Evolutionary conservation across 2,797 vertebrate genomes (phyloP).

Genomic region (Sebastes cheni): DNA sequence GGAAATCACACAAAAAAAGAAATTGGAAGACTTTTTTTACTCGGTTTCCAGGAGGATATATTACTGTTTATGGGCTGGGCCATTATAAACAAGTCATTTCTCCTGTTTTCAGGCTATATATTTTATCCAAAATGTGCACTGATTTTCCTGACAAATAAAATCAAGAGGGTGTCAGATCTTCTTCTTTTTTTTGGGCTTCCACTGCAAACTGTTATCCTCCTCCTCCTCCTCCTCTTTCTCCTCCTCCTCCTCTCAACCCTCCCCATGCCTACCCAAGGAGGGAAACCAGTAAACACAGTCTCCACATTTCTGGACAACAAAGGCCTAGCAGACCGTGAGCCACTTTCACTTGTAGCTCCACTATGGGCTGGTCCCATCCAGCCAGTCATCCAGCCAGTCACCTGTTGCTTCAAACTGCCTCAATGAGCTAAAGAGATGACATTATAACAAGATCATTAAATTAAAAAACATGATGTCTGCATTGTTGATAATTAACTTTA

Average conservation of each 20-base stretch:
- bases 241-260: not conserved
- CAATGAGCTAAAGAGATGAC: not conserved
- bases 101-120: not conserved
- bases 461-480: not conserved
- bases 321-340: constrained; percentile 52
- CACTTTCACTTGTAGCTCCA: constrained; percentile 62
- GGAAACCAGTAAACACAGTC: constrained; percentile 59
- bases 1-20: no score
- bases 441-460: not conserved
- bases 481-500: not conserved
- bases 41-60: no score
- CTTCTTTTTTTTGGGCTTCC: no score
- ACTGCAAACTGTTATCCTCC: not conserved
- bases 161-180: not conserved
- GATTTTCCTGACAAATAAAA: not conserved
- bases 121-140: not conserved
- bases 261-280: constrained; percentile 36
- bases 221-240: not conserved
- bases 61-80: no score
- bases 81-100: not conserved
- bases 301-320: constrained; percentile 70
- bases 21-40: no score
- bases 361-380: constrained; percentile 8
- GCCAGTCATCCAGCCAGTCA: constrained; percentile 1
- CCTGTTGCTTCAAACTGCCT: constrained; percentile 59